These are phyloP conservation scores for Cyprinus carpio DNA, from an alignment of 2,113 vertebrate species.

Conservation along the genomic window DNA sequence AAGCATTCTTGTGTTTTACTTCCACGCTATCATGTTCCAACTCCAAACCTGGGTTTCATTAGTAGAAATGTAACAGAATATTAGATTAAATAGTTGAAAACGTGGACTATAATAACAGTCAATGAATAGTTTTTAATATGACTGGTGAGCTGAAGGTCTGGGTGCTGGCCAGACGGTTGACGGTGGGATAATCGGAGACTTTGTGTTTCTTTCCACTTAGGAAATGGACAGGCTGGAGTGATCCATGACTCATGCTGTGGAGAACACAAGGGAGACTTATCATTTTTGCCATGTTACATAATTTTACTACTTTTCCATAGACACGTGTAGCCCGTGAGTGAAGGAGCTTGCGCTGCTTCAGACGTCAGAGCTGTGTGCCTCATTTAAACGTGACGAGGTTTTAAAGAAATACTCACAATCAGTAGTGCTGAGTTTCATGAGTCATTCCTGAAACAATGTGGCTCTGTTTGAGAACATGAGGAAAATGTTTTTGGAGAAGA, in stretches of 20 bases:
- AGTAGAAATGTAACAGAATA: background rate
- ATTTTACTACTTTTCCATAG: conserved; percentile 70
- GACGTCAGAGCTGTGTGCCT: conserved; percentile 31
- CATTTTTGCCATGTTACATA: conserved; percentile 58
- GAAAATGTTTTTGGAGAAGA: background rate
- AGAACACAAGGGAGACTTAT: conserved; percentile 57
- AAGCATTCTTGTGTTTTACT: conserved; percentile 53
- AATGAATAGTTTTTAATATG: background rate
- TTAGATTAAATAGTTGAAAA: conserved; percentile 14
- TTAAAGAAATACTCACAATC: background rate
- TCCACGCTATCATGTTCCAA: conserved; percentile 53
- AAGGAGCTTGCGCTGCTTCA: conserved; percentile 9
- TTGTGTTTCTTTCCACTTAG: conserved; percentile 75
- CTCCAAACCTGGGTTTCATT: conserved; percentile 55
- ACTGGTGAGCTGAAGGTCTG: background rate
- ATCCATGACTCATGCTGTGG: conserved; percentile 62
- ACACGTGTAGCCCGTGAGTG: conserved; percentile 46
- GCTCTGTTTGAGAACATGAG: background rate
- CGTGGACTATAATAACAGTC: background rate
- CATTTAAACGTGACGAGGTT: conserved; percentile 19
- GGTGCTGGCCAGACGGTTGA: conserved; percentile 11
- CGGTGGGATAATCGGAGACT: conserved; percentile 60
- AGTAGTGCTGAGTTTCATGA: background rate
- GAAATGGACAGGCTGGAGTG: conserved; percentile 69
- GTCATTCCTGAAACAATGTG: background rate